Conservation (phyloP, 1,140 invertebrate genomes). For the Rhyzopertha dominica region DNA sequence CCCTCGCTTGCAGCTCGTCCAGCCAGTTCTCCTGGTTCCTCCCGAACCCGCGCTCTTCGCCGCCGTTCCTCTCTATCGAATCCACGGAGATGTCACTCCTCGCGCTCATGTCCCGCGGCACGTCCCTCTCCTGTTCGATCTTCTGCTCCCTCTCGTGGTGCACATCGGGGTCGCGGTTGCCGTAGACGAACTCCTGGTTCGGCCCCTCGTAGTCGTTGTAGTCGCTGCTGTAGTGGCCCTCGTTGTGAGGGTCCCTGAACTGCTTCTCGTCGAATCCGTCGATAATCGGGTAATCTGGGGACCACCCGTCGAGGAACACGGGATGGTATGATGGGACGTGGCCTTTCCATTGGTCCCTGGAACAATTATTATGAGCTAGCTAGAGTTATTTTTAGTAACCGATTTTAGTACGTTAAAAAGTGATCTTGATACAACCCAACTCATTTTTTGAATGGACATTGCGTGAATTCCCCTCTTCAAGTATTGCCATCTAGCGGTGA, state of each 20-base stretch:
- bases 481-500: no score
- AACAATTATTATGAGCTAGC: conserved; percentile 11
- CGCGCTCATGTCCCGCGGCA: conserved; percentile 46
- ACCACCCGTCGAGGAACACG: conserved; percentile 93
- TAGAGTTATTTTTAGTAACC: no score
- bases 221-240: conserved; percentile 56
- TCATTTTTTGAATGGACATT: no score
- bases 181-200: conserved; percentile 49
- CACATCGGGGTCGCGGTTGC: conserved; percentile 48
- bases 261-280: conserved; percentile 55
- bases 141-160: conserved; percentile 42
- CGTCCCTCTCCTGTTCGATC: conserved; percentile 34
- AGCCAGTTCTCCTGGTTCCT: conserved; percentile 61
- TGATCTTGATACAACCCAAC: no score
- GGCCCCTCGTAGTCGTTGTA: conserved; percentile 54
- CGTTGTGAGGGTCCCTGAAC: conserved; percentile 47
- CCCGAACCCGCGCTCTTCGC: conserved; percentile 45
- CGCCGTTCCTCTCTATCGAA: conserved; percentile 63
- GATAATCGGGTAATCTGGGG: conserved; percentile 76
- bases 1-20: conserved; percentile 67
- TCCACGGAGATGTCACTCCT: conserved; percentile 72
- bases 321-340: conserved; percentile 82
- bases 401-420: no score
- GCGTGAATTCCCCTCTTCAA: no score
- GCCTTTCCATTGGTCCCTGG: conserved; percentile 85